phyloP scores from a whole-genome alignment of 37 sponge, comb jelly and placozoan species.

The Spongia lamella region DNA sequence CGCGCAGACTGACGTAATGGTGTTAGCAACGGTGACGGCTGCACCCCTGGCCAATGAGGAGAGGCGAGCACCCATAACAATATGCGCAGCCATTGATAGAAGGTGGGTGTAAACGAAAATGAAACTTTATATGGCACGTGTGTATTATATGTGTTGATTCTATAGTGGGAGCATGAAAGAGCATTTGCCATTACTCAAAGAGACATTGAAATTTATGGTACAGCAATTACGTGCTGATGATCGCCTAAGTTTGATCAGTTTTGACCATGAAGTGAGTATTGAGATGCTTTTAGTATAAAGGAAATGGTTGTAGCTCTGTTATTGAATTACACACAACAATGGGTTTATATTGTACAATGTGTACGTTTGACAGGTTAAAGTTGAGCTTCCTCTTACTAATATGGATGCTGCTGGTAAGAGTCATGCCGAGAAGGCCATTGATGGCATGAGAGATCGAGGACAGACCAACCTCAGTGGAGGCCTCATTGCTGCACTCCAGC shows the following conservation, averaged over 20 bases:
- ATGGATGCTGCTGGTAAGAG: slow-evolving; percentile 84
- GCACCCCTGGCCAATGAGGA: slow-evolving; percentile 49
- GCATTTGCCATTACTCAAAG: slow-evolving; percentile 83
- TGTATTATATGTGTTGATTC: not conserved
- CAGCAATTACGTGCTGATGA: slow-evolving; percentile 86
- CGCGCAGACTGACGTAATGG: slow-evolving; percentile 28
- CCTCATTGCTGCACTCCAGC: slow-evolving; percentile 82
- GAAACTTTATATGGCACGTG: not conserved
- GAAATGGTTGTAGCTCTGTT: not conserved
- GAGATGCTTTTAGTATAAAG: too few species aligned
- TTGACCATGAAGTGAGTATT: slow-evolving; percentile 82
- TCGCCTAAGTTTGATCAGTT: slow-evolving; percentile 71
- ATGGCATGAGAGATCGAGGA: slow-evolving; percentile 71
- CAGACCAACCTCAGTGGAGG: slow-evolving; percentile 97
- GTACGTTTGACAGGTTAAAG: slow-evolving; percentile 20
- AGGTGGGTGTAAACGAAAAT: slow-evolving; percentile 42
- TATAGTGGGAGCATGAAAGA: slow-evolving; percentile 90
- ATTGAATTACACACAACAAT: not conserved
- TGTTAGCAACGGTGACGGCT: slow-evolving; percentile 71
- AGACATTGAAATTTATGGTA: slow-evolving; percentile 84
- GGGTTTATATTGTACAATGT: not conserved
- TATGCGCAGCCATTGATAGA: slow-evolving; percentile 92
- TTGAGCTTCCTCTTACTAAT: slow-evolving; percentile 64
- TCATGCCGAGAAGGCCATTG: slow-evolving; percentile 78
- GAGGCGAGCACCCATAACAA: slow-evolving; percentile 80